A percentile compares a stretch with the other conserved stretches of the same genome.
Evolutionary conservation across 2,888 invertebrate species (phyloP).

Genomic region (Xestia rhomboidea): DNA sequence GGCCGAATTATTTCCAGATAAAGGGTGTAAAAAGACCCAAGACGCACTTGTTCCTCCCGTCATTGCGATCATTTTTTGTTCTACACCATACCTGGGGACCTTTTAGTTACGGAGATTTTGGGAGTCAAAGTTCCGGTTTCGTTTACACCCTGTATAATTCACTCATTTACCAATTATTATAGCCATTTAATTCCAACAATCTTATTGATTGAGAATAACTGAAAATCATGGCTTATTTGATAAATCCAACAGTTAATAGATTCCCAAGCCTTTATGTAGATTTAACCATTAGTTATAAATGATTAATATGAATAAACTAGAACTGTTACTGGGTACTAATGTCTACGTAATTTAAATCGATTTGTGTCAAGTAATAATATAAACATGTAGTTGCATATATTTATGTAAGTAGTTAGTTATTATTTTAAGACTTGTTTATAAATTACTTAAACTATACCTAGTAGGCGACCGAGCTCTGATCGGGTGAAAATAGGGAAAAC

Average conservation of each 20-base stretch:
- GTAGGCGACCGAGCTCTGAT: not conserved
- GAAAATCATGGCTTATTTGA: constrained; percentile 30
- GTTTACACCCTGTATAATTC: not conserved
- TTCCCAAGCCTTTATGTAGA: constrained; percentile 44
- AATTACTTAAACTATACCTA: not conserved
- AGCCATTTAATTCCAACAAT: constrained; percentile 15
- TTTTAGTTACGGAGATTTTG: too few species aligned
- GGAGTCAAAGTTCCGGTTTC: too few species aligned
- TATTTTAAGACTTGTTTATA: not conserved
- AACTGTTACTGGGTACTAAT: constrained; percentile 45
- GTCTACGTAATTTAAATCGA: constrained; percentile 27
- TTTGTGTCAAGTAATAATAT: constrained; percentile 30
- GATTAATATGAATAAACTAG: constrained; percentile 36
- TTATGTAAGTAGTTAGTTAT: not conserved
- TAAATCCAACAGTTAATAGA: constrained; percentile 37
- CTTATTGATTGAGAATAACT: constrained; percentile 32
- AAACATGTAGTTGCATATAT: not conserved
- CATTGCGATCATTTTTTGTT: too few species aligned
- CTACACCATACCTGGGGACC: too few species aligned
- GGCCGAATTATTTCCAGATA: not conserved
- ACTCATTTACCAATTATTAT: not conserved
- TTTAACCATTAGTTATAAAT: constrained; percentile 45
- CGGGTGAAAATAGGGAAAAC: not conserved
- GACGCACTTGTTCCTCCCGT: too few species aligned
- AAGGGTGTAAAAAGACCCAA: too few species aligned